Percentiles rank a stretch among this genome's conserved stretches.
Conservation (phyloP, 2,113 vertebrate species). For the Lutjanus erythropterus region DNA sequence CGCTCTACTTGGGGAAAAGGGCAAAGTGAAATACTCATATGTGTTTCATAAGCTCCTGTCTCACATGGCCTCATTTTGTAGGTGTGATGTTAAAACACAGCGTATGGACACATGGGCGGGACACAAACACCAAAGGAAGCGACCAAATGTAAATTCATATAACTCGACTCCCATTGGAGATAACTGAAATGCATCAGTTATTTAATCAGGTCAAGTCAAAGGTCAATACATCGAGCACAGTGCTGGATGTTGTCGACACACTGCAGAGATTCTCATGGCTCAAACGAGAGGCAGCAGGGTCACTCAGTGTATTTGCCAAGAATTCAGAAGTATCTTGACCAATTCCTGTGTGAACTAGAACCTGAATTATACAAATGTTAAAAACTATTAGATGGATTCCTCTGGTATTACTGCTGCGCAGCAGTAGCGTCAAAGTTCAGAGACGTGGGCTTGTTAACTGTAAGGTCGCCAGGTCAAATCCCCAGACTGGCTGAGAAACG, state of each 20-base stretch:
- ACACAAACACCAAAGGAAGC: slow-evolving; percentile 45
- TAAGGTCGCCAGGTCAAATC: slow-evolving; percentile 42
- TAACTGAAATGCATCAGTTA: slow-evolving; percentile 23
- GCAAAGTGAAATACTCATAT: slow-evolving; percentile 53
- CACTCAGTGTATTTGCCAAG: slow-evolving; percentile 26
- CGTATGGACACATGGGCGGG: slow-evolving; percentile 25
- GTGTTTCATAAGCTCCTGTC: slow-evolving; percentile 76
- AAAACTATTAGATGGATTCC: slow-evolving; percentile 13
- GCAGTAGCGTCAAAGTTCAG: slow-evolving; percentile 24
- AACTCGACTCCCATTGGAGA: slow-evolving; percentile 40
- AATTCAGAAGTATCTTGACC: slow-evolving; percentile 12
- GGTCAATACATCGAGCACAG: background rate
- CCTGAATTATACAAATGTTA: slow-evolving; percentile 1
- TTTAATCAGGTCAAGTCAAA: slow-evolving; percentile 48
- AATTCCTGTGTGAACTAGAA: slow-evolving; percentile 9
- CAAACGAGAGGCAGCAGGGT: slow-evolving; percentile 16
- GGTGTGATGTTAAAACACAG: slow-evolving; percentile 72
- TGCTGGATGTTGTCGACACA: background rate
- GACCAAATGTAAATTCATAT: slow-evolving; percentile 42
- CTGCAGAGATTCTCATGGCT: slow-evolving; percentile 25
- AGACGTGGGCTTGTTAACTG: slow-evolving; percentile 34
- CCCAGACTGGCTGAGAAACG: slow-evolving; percentile 14
- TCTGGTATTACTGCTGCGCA: background rate
- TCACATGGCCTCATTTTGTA: slow-evolving; percentile 67
- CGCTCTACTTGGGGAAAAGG: slow-evolving; percentile 52